Evolutionary conservation across 2,797 vertebrate species (phyloP).

Genomic region (Gambusia yucatana): DNA sequence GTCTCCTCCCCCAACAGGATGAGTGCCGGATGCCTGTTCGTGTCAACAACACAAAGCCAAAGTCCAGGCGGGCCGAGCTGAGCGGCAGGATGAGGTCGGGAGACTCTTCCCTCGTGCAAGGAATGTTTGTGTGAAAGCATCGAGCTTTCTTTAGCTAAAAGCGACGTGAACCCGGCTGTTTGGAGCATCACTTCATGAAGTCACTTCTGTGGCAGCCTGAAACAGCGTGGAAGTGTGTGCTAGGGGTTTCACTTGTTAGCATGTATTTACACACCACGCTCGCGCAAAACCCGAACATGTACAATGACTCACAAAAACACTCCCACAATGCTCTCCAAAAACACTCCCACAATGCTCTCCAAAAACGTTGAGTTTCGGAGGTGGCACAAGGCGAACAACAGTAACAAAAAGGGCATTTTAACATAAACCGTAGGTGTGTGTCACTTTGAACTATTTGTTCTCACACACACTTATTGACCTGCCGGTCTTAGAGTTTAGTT

Average conservation of each 20-base stretch:
- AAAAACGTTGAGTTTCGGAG: neutral
- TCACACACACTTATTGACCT: neutral
- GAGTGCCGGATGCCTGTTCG: neutral
- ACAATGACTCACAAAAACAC: neutral
- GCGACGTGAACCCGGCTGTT: neutral
- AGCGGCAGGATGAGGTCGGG: neutral
- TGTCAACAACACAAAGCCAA: neutral
- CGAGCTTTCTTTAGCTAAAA: neutral
- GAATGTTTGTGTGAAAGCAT: neutral
- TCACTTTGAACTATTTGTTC: neutral
- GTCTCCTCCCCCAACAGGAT: neutral
- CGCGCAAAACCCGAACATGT: neutral
- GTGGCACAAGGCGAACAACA: no score
- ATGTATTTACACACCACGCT: neutral
- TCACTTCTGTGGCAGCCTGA: neutral
- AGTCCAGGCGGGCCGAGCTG: neutral
- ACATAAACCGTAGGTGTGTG: no score
- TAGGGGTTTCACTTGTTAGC: neutral
- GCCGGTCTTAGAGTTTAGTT: neutral
- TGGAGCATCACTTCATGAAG: neutral
- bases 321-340: neutral
- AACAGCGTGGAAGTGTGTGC: neutral
- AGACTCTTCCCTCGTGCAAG: neutral
- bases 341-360: neutral
- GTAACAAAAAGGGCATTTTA: no score